A percentile compares a stretch with the other conserved stretches of the same genome.
Conservation (phyloP, 2,113 vertebrate genomes). For the Chlorodrepanis virens region DNA sequence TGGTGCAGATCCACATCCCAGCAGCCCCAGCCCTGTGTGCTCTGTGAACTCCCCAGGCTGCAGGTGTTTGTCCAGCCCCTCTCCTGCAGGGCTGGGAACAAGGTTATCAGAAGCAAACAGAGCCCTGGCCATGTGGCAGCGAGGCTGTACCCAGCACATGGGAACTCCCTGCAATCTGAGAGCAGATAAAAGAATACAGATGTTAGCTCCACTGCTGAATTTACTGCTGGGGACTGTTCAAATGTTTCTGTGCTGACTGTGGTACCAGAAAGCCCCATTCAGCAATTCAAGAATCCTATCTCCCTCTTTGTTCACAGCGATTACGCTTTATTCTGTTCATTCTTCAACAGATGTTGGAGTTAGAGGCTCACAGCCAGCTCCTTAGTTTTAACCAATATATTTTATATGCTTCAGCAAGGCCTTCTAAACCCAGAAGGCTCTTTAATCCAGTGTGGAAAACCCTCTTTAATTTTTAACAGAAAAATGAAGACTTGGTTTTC, state of each 20-base stretch:
- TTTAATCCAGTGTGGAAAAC: neutral
- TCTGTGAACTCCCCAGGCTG: neutral
- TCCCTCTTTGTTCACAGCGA: neutral
- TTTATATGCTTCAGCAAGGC: neutral
- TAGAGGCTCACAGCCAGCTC: neutral
- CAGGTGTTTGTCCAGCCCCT: neutral
- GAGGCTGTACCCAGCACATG: rapidly evolving
- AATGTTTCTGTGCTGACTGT: neutral
- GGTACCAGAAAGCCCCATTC: neutral
- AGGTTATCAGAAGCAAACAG: constrained; percentile 6
- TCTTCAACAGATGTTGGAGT: constrained; percentile 3
- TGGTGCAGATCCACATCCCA: neutral
- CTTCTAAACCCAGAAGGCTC: neutral
- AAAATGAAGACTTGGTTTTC: neutral
- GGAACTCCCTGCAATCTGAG: neutral
- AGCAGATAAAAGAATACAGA: neutral
- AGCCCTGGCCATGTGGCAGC: rapidly evolving
- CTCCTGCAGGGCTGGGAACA: neutral
- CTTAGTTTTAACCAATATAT: constrained; percentile 1
- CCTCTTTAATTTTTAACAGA: neutral
- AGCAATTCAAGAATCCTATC: neutral
- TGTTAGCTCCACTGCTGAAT: neutral
- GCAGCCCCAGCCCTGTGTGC: neutral
- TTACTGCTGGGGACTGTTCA: neutral
- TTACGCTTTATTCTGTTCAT: neutral